phyloP scores from a whole-genome alignment of 2,113 vertebrate species.

The Chlorocebus sabaeus region DNA sequence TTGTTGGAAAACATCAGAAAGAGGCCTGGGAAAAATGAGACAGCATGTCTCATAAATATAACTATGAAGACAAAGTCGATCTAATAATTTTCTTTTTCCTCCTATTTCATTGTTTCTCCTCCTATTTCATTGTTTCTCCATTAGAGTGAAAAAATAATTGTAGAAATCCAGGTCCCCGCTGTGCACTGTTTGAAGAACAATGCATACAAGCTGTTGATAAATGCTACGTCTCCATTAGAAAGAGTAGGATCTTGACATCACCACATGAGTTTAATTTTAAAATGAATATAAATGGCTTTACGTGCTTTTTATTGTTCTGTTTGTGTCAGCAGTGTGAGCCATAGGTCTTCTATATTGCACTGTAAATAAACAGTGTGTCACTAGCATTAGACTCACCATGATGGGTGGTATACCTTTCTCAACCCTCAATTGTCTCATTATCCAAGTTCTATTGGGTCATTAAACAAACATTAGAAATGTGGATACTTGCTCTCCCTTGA shows the following conservation, averaged over 20 bases:
- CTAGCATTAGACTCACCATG: not conserved
- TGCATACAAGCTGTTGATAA: constrained; percentile 28
- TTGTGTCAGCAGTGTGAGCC: not conserved
- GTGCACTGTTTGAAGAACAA: constrained; percentile 16
- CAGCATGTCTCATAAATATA: not conserved
- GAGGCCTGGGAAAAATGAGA: not conserved
- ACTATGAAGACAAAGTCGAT: constrained; percentile 1
- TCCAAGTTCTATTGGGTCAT: constrained; percentile 22
- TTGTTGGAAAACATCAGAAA: constrained; percentile 4
- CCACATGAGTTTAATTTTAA: constrained; percentile 7
- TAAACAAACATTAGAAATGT: constrained; percentile 57
- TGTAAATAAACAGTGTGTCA: constrained; percentile 51
- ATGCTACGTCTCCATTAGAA: constrained; percentile 35
- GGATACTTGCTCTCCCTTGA: not conserved
- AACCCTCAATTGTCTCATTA: constrained; percentile 26
- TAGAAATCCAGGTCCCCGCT: not conserved
- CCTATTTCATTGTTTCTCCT: not conserved
- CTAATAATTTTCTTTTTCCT: constrained; percentile 7
- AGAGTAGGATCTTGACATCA: constrained; percentile 22
- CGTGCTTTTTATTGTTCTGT: constrained; percentile 25
- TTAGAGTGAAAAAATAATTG: not conserved
- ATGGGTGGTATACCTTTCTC: not conserved
- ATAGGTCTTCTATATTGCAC: not conserved
- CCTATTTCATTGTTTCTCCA: constrained; percentile 25
- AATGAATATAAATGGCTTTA: constrained; percentile 40